Evolutionary conservation across 1,140 invertebrate species (phyloP), one percentile per base, ranked within the genome.

Genomic region (Olivierus martensii): DNA sequence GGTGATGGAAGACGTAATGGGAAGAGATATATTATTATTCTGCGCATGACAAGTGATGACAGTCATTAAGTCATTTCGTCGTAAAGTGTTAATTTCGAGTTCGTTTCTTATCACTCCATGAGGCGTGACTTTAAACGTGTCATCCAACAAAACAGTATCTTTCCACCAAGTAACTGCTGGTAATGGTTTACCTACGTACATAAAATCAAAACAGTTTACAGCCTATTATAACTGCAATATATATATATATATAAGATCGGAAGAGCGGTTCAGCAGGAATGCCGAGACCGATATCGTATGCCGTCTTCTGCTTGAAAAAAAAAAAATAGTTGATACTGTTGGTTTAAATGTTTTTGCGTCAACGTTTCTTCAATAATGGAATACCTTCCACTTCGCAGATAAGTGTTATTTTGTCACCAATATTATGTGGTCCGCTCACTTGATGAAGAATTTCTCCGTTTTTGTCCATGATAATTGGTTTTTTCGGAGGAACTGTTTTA

Each of bases 351-450:
- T n/a, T n/a, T n/a, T n/a, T n/a, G n/a, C n/a, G n/a, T n/a, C n/a
- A n/a, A n/a, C n/a, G n/a, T n/a, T n/a, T n/a, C n/a, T n/a, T n/a
- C n/a, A n/a, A n/a, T n/a, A n/a, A n/a, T n/a, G n/a, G n/a, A n/a
- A n/a, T n/a, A n/a, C 85, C 85, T 64, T 79, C 77, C 4, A 88
- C 85, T 74, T 90, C 84, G 67, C 87, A 92, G 57, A 83, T 79
- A 18, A 92, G 77, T 52, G 79, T 75, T 22, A 90, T 78, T 67
- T 84, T 81, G 34, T 79, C 78, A 38, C 85, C 87, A 70, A 90
- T 86, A 63, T 87, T 85, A 68, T 87, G 88, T 56, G 85, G 83
- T 62, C 84, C 85, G 58, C 84, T 46, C 10, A 46, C 14, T n/a
- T 22, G 14, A 15, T 46, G 21, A 36, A 46, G 46, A 36, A 46